Conservation (phyloP, 2,797 vertebrate species). For the Ibycter americanus region DNA sequence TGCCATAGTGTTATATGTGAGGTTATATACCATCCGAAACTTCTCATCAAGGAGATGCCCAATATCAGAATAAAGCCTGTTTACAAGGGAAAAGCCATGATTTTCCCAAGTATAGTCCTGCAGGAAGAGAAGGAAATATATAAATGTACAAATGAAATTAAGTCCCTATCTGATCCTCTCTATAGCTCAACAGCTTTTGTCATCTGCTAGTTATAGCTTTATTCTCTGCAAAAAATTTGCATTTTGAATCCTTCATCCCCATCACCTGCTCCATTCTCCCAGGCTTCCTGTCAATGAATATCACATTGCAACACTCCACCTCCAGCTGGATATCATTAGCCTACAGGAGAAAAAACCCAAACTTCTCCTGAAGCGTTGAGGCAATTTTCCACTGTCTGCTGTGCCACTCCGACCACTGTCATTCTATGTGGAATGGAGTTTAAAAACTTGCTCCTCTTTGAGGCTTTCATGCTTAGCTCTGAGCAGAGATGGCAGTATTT, state of each 20-base stretch:
- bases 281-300: not conserved
- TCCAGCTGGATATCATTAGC: not conserved
- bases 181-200: not conserved
- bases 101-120: constrained; percentile 89
- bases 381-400: not conserved
- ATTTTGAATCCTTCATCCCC: not conserved
- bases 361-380: not conserved
- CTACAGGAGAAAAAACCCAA: not conserved
- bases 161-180: not conserved
- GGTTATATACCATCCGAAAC: constrained; percentile 85
- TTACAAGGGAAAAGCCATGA: constrained; percentile 86
- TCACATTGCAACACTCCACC: not conserved
- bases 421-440: not conserved
- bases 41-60: constrained; percentile 86
- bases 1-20: constrained; percentile 87
- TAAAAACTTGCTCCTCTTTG: not conserved
- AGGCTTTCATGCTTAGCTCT: not conserved
- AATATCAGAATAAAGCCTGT: constrained; percentile 87
- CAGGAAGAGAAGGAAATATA: not conserved
- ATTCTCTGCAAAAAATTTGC: not conserved
- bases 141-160: not conserved
- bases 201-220: not conserved
- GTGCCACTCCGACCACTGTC: not conserved
- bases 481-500: not conserved
- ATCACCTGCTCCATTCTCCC: not conserved